Conservation (phyloP, 2,113 vertebrate genomes). For the Myodes glareolus region DNA sequence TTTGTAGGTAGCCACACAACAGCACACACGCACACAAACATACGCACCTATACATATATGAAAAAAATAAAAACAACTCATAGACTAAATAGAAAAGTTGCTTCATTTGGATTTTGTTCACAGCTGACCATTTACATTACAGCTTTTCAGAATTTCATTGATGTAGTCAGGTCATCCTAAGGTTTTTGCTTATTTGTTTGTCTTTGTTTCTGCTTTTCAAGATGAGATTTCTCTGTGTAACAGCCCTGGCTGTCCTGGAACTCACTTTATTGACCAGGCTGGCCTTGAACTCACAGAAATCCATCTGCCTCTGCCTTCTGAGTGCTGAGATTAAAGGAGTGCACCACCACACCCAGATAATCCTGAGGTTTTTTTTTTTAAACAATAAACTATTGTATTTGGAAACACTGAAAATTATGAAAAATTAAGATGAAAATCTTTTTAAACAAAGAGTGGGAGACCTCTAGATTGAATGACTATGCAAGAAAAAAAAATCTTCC, state of each 20-base stretch:
- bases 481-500: neutral
- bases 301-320: neutral
- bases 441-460: neutral
- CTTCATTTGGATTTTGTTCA: neutral
- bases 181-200: neutral
- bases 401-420: neutral
- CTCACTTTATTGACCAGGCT: neutral
- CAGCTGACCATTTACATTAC: neutral
- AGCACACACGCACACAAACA: neutral
- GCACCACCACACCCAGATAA: neutral
- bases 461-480: slow-evolving; percentile 16
- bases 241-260: neutral
- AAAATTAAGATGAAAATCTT: neutral
- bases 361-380: neutral
- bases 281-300: neutral
- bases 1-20: neutral
- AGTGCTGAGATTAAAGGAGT: neutral
- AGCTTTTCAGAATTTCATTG: slow-evolving; percentile 30
- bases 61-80: neutral
- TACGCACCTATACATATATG: neutral
- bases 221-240: neutral
- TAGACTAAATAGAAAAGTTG: neutral
- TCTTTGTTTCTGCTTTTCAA: neutral
- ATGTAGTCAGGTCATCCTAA: neutral
- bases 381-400: neutral